Evolutionary conservation across 2,888 invertebrate species (phyloP).

Genomic region (Platycnemis pennipes): DNA sequence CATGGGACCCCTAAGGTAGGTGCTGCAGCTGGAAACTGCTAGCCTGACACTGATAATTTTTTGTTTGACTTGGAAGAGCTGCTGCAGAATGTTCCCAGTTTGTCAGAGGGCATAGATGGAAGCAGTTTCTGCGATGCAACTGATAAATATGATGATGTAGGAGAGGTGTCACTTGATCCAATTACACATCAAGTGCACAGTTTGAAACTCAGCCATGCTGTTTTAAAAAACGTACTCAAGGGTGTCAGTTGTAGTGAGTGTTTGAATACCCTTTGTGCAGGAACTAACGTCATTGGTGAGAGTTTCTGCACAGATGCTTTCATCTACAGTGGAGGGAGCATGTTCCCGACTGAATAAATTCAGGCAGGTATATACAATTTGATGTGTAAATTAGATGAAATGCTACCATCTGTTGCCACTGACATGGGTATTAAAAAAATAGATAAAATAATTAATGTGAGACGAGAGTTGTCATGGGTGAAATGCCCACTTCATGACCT

Average conservation of each 20-base stretch:
- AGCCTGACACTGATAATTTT: neutral
- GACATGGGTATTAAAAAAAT: neutral
- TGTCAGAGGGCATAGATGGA: too few species aligned
- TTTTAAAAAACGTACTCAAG: too few species aligned
- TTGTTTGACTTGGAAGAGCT: neutral
- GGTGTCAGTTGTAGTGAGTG: too few species aligned
- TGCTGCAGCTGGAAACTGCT: neutral
- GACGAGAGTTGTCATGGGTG: neutral
- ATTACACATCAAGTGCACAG: too few species aligned
- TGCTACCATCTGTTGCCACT: constrained; percentile 3
- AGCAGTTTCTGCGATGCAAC: too few species aligned
- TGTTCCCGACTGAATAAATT: neutral
- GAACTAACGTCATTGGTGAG: too few species aligned
- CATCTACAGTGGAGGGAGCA: neutral
- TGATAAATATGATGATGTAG: neutral
- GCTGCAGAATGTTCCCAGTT: neutral
- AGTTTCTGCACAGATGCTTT: too few species aligned
- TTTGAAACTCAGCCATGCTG: too few species aligned
- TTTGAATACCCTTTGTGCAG: too few species aligned
- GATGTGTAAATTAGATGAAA: neutral
- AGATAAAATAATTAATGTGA: neutral
- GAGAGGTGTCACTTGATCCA: too few species aligned
- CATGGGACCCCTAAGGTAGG: neutral
- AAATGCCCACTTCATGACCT: neutral
- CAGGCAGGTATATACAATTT: neutral